Conservation (phyloP, 2,888 invertebrate genomes). For the Saturnia japonica region DNA sequence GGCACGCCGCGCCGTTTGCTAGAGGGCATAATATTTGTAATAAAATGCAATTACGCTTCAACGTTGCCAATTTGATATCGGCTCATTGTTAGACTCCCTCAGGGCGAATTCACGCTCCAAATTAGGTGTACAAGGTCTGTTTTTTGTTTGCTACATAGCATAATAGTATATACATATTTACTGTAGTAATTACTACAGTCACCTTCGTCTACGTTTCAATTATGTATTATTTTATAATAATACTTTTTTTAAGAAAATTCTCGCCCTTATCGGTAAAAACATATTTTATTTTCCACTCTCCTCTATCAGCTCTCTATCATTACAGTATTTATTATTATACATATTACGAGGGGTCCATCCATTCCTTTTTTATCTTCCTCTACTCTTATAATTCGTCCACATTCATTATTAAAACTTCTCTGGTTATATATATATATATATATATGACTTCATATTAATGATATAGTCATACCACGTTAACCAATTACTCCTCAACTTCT, state of each 20-base stretch:
- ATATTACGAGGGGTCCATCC: too few species aligned
- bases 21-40: slow-evolving; percentile 40
- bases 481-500: too few species aligned
- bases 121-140: slow-evolving; percentile 27
- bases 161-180: slow-evolving; percentile 23
- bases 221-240: neutral
- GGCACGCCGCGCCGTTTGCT: slow-evolving; percentile 33
- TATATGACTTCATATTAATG: too few species aligned
- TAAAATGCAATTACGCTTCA: slow-evolving; percentile 51
- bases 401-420: too few species aligned
- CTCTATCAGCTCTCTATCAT: too few species aligned
- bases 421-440: too few species aligned
- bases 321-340: too few species aligned
- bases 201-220: neutral
- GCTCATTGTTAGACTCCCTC: slow-evolving; percentile 50
- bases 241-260: neutral
- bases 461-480: too few species aligned
- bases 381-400: too few species aligned
- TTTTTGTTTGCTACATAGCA: slow-evolving; percentile 29
- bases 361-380: too few species aligned
- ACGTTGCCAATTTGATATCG: slow-evolving; percentile 66
- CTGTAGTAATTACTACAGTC: neutral
- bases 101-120: slow-evolving; percentile 45
- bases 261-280: too few species aligned
- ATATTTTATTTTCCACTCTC: too few species aligned